A percentile compares a stretch with the other conserved stretches of the same genome.
Conservation (phyloP, 2,797 vertebrate genomes). For the Salarias fasciatus region DNA sequence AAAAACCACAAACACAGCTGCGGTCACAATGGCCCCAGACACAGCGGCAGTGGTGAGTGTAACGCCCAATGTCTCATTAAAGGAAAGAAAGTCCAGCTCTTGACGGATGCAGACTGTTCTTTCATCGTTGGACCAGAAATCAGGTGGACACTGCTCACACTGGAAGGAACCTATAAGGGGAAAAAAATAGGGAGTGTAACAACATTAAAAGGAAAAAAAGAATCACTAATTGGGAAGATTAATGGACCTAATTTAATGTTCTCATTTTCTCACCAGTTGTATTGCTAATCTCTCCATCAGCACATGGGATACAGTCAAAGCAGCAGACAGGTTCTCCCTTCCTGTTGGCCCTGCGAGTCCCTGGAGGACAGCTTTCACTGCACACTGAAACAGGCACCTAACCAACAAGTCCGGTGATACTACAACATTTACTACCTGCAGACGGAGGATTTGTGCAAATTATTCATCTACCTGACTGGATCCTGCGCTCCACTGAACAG, state of each 20-base stretch:
- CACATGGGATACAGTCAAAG: conserved; percentile 81
- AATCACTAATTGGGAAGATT: too few relatives aligned
- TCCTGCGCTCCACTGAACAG: conserved; percentile 77
- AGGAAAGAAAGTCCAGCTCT: conserved; percentile 80
- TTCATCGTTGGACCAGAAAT: conserved; percentile 77
- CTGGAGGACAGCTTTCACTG: conserved; percentile 76
- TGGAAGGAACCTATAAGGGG: conserved; percentile 65
- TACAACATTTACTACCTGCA: too few relatives aligned
- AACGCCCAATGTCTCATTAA: conserved; percentile 78
- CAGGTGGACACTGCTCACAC: conserved; percentile 74
- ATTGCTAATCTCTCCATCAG: conserved; percentile 81
- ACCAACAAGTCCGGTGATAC: too few relatives aligned
- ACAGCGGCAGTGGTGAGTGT: conserved; percentile 72
- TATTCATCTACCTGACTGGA: conserved; percentile 30
- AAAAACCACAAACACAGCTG: conserved; percentile 76
- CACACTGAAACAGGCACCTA: conserved; percentile 80
- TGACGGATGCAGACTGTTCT: conserved; percentile 72
- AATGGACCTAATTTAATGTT: background rate
- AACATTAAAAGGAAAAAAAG: too few relatives aligned
- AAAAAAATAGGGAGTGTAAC: too few relatives aligned
- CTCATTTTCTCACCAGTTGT: conserved; percentile 64
- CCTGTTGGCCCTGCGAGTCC: conserved; percentile 69
- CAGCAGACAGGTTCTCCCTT: conserved; percentile 81
- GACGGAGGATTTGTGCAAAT: too few relatives aligned
- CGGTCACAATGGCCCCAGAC: conserved; percentile 68